phyloP scores from a whole-genome alignment of 2,888 invertebrate genomes.

The Thelaira solivaga region DNA sequence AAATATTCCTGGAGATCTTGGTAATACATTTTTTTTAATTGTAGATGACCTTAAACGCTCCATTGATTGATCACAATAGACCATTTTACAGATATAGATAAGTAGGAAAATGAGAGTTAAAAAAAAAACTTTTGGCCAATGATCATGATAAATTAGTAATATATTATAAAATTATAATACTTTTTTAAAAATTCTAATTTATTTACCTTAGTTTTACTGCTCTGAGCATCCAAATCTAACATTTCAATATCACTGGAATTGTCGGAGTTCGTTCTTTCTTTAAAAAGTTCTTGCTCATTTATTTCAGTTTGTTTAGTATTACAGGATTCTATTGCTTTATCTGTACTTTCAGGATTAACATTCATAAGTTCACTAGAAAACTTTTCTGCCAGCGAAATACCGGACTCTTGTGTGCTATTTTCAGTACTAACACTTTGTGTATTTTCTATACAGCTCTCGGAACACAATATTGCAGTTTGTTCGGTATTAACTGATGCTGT shows the following conservation, averaged over 20 bases:
- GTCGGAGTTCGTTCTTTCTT: background rate
- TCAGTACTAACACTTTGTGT: background rate
- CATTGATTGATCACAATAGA: no score
- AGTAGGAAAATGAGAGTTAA: no score
- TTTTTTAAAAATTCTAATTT: constrained; percentile 16
- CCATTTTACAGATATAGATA: no score
- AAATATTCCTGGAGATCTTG: no score
- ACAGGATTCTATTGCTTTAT: no score
- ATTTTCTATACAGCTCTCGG: background rate
- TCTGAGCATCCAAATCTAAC: constrained; percentile 51
- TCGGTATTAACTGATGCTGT: background rate
- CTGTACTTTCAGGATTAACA: no score
- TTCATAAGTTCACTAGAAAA: background rate
- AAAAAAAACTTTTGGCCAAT: no score
- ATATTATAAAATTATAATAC: no score
- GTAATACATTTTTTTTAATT: no score
- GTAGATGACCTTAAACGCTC: no score
- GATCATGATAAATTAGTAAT: no score
- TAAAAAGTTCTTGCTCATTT: background rate
- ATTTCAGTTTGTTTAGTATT: background rate
- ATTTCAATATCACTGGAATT: constrained; percentile 24
- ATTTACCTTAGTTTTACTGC: constrained; percentile 59
- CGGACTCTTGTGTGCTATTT: background rate
- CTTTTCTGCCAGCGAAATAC: background rate
- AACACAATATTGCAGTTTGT: background rate